Evolutionary conservation across 1,140 invertebrate genomes (phyloP), one percentile per base, ranked within the genome.

Genomic region (Bombus polaris): DNA sequence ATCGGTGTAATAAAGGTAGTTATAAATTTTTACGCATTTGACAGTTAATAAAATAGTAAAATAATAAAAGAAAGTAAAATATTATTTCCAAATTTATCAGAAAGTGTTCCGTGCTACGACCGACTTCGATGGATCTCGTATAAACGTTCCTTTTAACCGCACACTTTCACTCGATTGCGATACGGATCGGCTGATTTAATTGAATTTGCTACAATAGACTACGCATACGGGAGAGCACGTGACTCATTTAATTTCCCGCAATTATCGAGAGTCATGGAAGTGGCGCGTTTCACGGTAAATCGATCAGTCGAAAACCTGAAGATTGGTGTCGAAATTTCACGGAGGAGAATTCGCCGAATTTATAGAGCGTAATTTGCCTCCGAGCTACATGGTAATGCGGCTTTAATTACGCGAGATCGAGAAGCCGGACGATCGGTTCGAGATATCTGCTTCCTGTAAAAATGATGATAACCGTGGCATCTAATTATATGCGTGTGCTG

Each of bases 341-440:
- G 28, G 28, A 28, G 18, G 39, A 18, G 66, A 59, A 81, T 84
- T 47, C 73, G 22, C 44, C 12, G 53, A 62, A 87, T 85, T 75
- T 42, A 35, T 18, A 28, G 70, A 87, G 32, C 39, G 62, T 79
- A 44, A 42, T 81, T 44, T 81, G 62, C 66, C 65, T 59, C 32
- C 65, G 66, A 75, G 57, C 35, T 8, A 72, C 32, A 39, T 15
- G 37, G 44, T 72, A 71, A 78, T 15, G 39, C 47, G 70, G 59
- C 62, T 59, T 81, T 79, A 82, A 74, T 88, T 89, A 86, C 62
- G 83, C 78, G 42, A 59, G 72, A 84, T 62, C 82, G 81, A 74
- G 65, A 39, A 53, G 62, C 71, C 62, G 71, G 62, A 68, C 28
- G 86, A 89, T 84, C 76, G 81, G 5, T 18, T 44, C 25, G 70